phyloP scores from a whole-genome alignment of 30 jellyfish, hydroid and myxozoan genomes.

The Chrysaora quinquecirrha region DNA sequence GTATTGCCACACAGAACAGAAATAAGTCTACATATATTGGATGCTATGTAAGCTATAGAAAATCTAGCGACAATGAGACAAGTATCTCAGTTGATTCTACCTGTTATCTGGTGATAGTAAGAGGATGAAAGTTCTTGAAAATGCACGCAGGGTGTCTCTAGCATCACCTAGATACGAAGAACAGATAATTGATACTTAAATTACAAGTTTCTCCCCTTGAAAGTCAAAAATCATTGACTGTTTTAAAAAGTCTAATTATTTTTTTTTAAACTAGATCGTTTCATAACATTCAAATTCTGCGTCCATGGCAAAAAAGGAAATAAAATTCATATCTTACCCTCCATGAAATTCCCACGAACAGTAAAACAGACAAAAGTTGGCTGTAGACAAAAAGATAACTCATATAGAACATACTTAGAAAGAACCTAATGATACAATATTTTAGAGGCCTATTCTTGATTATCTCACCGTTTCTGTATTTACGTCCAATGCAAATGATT shows the following conservation, averaged over 20 bases:
- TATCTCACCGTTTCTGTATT: slow-evolving; percentile 59
- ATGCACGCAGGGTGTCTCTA: slow-evolving; percentile 59
- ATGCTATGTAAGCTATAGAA: too few species aligned
- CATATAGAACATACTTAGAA: background rate
- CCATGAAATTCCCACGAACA: slow-evolving; percentile 41
- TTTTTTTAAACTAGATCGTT: too few species aligned
- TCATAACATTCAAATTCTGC: too few species aligned
- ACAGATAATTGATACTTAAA: too few species aligned
- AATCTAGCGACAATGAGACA: too few species aligned
- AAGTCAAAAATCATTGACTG: background rate
- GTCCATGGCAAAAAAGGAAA: too few species aligned
- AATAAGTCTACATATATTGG: too few species aligned
- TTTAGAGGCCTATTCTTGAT: background rate
- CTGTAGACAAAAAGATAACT: background rate
- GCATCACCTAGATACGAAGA: slow-evolving; percentile 16
- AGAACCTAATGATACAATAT: background rate
- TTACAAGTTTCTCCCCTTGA: background rate
- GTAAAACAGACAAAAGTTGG: slow-evolving; percentile 33
- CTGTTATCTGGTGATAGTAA: slow-evolving; percentile 44
- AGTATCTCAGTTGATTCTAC: too few species aligned
- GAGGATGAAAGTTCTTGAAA: slow-evolving; percentile 69
- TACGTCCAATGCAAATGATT: slow-evolving; percentile 72
- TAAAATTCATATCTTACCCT: slow-evolving; percentile 26
- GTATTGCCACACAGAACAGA: too few species aligned
- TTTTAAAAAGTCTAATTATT: background rate